Evolutionary conservation across 1,140 invertebrate species (phyloP), one percentile per base, ranked within the genome.

Genomic region (Aricia agestis): DNA sequence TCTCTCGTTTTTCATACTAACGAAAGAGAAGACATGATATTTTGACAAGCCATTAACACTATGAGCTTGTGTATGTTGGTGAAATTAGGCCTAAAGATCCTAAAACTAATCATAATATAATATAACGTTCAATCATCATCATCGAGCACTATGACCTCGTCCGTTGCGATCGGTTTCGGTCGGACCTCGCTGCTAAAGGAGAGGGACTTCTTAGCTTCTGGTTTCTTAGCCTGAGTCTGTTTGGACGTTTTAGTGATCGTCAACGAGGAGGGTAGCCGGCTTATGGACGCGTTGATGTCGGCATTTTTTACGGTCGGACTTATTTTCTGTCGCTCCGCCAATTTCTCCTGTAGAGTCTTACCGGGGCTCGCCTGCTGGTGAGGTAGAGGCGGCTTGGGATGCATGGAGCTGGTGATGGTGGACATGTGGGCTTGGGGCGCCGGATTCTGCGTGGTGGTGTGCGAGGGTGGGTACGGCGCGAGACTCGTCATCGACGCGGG

Each of bases 291-390:
- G 32, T 77, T 86, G 41, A 91, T 85, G 11, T 90, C 89, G 36
- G 41, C 68, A 70, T 82, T 82, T 4, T 82, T 70, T 11, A 78
- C 77, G 15, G 72, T 63, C 0, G 89, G 89, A 68, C 86, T 75
- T 69, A 84, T 82, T 69, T 94, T 94, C 77, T 94, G 93, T 32
- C 93, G 88, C 73, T 94, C 94, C 0, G 93, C 93, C 61, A 94
- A 80, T 84, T 94, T 94, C 78, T 94, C 93, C 72, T 94, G 94
- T 58, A 94, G 75, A 2, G 94, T 94, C 85, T 94, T 94, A 15
- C 92, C 92, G 0, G 93, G 92, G 76, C 92, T 93, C 9, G 83
- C 78, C 75, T 90, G 88, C 72, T 90, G 86, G 66, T 91, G 88
- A 0, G 89, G 82, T 73, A 82, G 67, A 0, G 87, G 85, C 4